A percentile compares a stretch with the other conserved stretches of the same genome.
These are phyloP conservation scores for Leptinotarsa lineolata DNA, from an alignment of 1,140 invertebrate genomes.

Conservation along the genomic window DNA sequence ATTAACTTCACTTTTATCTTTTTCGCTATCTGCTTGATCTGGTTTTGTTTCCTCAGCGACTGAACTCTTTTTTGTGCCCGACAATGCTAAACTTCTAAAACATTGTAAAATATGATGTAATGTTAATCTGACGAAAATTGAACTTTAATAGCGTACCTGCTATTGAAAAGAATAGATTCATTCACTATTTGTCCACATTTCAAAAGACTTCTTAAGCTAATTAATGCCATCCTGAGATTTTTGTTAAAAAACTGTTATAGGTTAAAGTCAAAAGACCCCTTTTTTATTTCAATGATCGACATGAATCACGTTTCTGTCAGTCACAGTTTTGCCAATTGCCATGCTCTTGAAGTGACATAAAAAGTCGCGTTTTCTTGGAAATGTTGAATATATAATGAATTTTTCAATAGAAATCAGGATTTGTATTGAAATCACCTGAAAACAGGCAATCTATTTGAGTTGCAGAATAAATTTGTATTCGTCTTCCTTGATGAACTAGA, in stretches of 20 bases:
- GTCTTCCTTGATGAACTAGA: too few relatives aligned
- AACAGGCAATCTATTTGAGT: too few relatives aligned
- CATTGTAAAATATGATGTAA: conserved; percentile 6
- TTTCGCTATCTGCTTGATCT: conserved; percentile 9
- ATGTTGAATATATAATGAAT: too few relatives aligned
- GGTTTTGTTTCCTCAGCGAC: conserved; percentile 53
- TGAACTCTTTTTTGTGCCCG: conserved; percentile 41
- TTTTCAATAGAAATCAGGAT: too few relatives aligned
- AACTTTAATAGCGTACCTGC: conserved; percentile 36
- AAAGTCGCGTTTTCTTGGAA: too few relatives aligned
- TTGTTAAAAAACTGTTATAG: background rate
- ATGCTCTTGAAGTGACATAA: too few relatives aligned
- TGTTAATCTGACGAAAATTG: conserved; percentile 14
- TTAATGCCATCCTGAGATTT: conserved; percentile 41
- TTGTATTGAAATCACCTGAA: too few relatives aligned
- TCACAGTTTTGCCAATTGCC: too few relatives aligned
- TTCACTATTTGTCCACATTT: conserved; percentile 41
- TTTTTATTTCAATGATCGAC: too few relatives aligned
- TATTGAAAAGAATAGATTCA: conserved; percentile 39
- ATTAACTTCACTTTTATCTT: conserved; percentile 53
- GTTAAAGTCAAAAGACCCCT: background rate
- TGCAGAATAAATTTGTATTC: too few relatives aligned
- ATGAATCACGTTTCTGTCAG: too few relatives aligned
- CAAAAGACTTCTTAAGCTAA: conserved; percentile 38
- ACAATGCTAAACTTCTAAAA: conserved; percentile 38